These are phyloP conservation scores for Eciton burchellii DNA, from an alignment of 1,140 invertebrate species.

Conservation along the genomic window DNA sequence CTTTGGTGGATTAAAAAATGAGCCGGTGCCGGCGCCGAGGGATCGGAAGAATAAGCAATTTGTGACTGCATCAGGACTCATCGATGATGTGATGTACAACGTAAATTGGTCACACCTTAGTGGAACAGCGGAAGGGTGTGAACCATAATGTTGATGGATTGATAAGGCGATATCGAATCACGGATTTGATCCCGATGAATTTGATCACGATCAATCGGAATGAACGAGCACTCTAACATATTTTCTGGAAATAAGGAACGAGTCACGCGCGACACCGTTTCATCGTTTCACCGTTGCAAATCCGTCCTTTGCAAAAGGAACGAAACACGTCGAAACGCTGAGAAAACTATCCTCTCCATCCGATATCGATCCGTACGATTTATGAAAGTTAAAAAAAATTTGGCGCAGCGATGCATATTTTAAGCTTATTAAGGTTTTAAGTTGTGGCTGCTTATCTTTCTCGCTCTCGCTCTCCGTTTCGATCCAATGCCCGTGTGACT, in stretches of 20 bases:
- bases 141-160: conserved; percentile 52
- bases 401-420: too few relatives aligned
- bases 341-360: too few relatives aligned
- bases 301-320: too few relatives aligned
- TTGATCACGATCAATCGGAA: conserved; percentile 12
- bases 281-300: not conserved
- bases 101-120: conserved; percentile 77
- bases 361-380: too few relatives aligned
- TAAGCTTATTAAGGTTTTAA: too few relatives aligned
- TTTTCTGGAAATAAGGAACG: not conserved
- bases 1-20: conserved; percentile 69
- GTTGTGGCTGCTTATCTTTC: too few relatives aligned
- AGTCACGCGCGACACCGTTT: not conserved
- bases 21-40: conserved; percentile 40
- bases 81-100: conserved; percentile 29
- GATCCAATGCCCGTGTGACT: too few relatives aligned
- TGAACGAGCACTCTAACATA: not conserved
- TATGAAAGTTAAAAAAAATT: too few relatives aligned
- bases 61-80: conserved; percentile 31
- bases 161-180: conserved; percentile 56
- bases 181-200: conserved; percentile 11
- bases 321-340: too few relatives aligned
- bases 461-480: too few relatives aligned
- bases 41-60: conserved; percentile 62
- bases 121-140: conserved; percentile 73